Evolutionary conservation across 1,140 invertebrate genomes (phyloP), one percentile per base, ranked within the genome.

Genomic region (Micrasema minimum): DNA sequence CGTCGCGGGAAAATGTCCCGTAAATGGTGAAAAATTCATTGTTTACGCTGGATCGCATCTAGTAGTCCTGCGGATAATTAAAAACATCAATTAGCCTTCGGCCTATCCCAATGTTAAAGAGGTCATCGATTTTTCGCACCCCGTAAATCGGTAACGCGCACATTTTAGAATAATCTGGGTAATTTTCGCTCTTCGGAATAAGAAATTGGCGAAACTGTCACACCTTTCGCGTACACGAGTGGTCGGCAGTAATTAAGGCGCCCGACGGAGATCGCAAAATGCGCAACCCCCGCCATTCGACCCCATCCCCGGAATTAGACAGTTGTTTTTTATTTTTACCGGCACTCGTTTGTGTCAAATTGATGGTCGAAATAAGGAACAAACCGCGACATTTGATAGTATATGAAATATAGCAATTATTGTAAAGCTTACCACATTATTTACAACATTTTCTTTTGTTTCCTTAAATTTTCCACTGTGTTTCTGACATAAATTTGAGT

Each of bases 1-100:
- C 41, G 87, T 83, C 74, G 86, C 83, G 67, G 88, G 85, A 80
- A 89, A 89, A 72, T 88, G 88, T 74, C 87, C 85, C 78, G 87
- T 88, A 77, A 89, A 89, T 72, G 87, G 87, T 77, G 88, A 85
- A 78, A 89, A 89, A 85, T 89, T 89, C 88, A 89, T 89, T 80
- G 79, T 79, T 78, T 76, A 77, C 72, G 76, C 18, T 22, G 45
- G 77, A 20, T 46, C 41, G 35, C 50, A 18, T 66, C 62, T 67
- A 72, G 31, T 59, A 4, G n/a, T 41, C 66, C 66, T 72, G 66
- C 53, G 41, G 66, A 62, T 51, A 62, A 62, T 69, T 69, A 69
- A 69, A 53, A 69, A 69, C 66, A 45, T 69, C 50, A 69, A 69
- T 69, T 69, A 69, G 67, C 67, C 48, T 26, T n/a, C 41, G 46